A percentile compares a stretch with the other conserved stretches of the same genome.
phyloP scores from a whole-genome alignment of 2,888 invertebrate genomes.

The Disparrhopalites patrizii region DNA sequence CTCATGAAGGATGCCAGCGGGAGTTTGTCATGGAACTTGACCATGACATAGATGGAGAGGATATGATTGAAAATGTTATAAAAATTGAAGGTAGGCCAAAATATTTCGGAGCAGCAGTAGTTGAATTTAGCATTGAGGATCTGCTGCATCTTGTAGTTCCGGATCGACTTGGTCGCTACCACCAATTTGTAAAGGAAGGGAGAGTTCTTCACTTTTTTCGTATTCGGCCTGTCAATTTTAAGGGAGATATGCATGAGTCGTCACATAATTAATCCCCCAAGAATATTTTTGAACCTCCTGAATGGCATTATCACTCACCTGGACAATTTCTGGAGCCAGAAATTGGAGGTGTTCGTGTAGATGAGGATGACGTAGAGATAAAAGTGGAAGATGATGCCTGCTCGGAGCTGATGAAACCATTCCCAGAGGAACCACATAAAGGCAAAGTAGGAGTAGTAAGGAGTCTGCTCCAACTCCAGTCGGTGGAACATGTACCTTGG shows the following conservation, averaged over 20 bases:
- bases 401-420: constrained; percentile 9
- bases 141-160: constrained; percentile 11
- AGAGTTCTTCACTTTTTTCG: not conserved
- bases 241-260: too few species aligned
- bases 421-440: constrained; percentile 11
- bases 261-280: too few species aligned
- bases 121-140: constrained; percentile 12
- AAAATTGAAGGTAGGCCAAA: constrained; percentile 15
- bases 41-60: not conserved
- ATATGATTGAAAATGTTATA: constrained; percentile 12
- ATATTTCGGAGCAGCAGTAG: constrained; percentile 4
- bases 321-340: not conserved
- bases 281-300: too few species aligned
- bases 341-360: constrained; percentile 7
- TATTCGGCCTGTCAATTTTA: too few species aligned
- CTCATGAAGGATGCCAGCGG: constrained; percentile 1
- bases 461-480: not conserved
- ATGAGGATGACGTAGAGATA: constrained; percentile 10
- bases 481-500: constrained; percentile 7
- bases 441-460: not conserved
- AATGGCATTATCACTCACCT: too few species aligned
- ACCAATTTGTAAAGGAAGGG: not conserved
- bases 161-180: constrained; percentile 4
- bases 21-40: constrained; percentile 12
- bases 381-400: constrained; percentile 14